These are phyloP conservation scores for Autographa pulchrina DNA, from an alignment of 2,888 invertebrate species.

Conservation along the genomic window DNA sequence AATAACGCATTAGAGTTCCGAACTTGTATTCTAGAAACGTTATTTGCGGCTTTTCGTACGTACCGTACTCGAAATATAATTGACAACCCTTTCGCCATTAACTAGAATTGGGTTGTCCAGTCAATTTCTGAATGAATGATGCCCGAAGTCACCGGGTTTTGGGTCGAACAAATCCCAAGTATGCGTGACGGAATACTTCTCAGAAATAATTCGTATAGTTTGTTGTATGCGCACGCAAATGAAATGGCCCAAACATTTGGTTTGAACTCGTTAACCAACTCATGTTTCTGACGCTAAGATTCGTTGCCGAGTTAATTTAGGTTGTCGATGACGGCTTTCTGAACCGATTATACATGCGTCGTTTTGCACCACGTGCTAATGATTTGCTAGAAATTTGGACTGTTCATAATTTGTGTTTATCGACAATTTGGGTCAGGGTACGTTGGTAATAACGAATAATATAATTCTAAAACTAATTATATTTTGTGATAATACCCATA, in stretches of 20 bases:
- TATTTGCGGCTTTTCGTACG: constrained; percentile 60
- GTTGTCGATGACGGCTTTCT: constrained; percentile 65
- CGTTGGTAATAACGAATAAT: constrained; percentile 24
- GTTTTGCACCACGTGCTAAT: constrained; percentile 55
- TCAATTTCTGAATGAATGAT: constrained; percentile 73
- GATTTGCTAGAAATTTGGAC: constrained; percentile 39
- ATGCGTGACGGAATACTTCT: constrained; percentile 74
- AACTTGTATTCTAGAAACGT: constrained; percentile 56
- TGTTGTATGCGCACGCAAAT: constrained; percentile 74
- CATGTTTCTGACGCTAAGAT: constrained; percentile 68
- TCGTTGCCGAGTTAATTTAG: constrained; percentile 66
- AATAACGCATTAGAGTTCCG: constrained; percentile 58
- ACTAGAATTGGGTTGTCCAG: constrained; percentile 68
- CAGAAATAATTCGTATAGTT: constrained; percentile 78
- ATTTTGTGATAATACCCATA: neutral
- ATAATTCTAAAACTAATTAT: constrained; percentile 10
- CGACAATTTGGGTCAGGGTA: constrained; percentile 24
- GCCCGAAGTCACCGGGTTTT: constrained; percentile 65
- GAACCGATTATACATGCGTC: constrained; percentile 65
- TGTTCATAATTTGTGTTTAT: constrained; percentile 31
- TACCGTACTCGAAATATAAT: constrained; percentile 62
- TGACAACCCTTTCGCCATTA: constrained; percentile 66
- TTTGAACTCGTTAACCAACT: constrained; percentile 74
- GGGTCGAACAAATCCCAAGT: constrained; percentile 73
- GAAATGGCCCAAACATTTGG: constrained; percentile 73